Evolutionary conservation across 1,140 invertebrate species (phyloP), one percentile per base, ranked within the genome.

Genomic region (Calephelis nemesis): DNA sequence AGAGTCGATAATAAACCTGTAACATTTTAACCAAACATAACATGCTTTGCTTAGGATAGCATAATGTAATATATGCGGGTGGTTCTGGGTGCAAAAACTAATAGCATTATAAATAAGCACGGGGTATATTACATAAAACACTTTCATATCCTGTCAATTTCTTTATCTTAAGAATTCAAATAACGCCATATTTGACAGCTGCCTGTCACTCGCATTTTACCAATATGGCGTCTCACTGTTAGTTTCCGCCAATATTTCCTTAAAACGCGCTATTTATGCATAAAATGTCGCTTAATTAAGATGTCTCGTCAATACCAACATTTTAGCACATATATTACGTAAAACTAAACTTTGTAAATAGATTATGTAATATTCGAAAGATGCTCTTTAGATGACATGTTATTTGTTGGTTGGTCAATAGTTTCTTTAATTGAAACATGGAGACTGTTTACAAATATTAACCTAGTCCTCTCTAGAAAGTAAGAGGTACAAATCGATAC

Each of bases 251-350:
- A 40, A 60, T 60, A 60, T 39, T 60, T 60, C 54, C 54, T 60
- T 60, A 60, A 60, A 60, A 40, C 54, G 54, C 30, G 39, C n/a
- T 40, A 7, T 60, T 10, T 60, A 60, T 60, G 54, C 54, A 60
- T 60, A 60, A 60, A 60, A 60, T 60, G 54, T 60, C 54, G 30
- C 54, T 60, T 60, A 60, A 60, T 60, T 60, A 60, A 60, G 54
- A 60, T 60, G 54, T 60, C 54, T 19, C 54, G 54, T 60, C 39
- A 60, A 60, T 60, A 60, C 10, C 30, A 40, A 60, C 30, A 60
- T 60, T 39, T 60, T 60, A 60, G 54, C 54, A 30, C 30, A 39
- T 11, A 39, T 7, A 39, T 60, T 60, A 60, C 54, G 30, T 60
- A 60, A 60, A 2, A 60, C 39, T 60, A 40, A n/a, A 60, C 54